Evolutionary conservation across 2,888 invertebrate species (phyloP).

Genomic region (Scaptomyza reducta): DNA sequence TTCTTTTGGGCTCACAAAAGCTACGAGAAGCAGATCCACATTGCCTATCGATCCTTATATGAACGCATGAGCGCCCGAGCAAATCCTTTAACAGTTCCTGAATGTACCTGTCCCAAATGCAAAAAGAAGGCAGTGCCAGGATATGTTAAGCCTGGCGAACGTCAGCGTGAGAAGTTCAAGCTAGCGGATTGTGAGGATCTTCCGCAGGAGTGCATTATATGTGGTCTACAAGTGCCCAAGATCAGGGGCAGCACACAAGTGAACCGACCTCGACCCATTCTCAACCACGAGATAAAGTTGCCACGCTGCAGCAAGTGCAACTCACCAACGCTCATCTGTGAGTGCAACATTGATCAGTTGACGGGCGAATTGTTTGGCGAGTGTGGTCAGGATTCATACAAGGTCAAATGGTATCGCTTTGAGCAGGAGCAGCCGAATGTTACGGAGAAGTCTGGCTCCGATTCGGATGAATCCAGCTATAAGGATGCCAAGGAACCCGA

Average conservation of each 20-base stretch:
- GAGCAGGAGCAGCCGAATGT: constrained; percentile 37
- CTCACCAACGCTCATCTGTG: constrained; percentile 74
- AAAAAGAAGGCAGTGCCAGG: constrained; percentile 50
- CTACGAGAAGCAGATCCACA: constrained; percentile 68
- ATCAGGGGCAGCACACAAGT: constrained; percentile 1
- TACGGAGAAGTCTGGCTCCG: neutral
- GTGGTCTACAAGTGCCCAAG: constrained; percentile 65
- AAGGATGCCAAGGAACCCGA: constrained; percentile 58
- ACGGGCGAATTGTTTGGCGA: constrained; percentile 71
- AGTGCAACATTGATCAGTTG: constrained; percentile 72
- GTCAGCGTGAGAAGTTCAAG: constrained; percentile 36
- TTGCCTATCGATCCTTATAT: constrained; percentile 63
- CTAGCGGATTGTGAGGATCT: constrained; percentile 50
- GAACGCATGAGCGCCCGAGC: constrained; percentile 66
- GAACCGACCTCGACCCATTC: constrained; percentile 44
- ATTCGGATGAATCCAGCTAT: constrained; percentile 14
- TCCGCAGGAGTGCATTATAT: constrained; percentile 57
- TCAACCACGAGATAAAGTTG: constrained; percentile 63
- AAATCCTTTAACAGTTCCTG: constrained; percentile 52
- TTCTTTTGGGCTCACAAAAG: constrained; percentile 74
- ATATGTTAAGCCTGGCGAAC: constrained; percentile 25
- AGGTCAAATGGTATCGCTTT: constrained; percentile 76
- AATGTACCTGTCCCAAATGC: constrained; percentile 61
- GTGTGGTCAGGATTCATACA: constrained; percentile 79
- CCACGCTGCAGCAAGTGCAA: constrained; percentile 63